A percentile compares a stretch with the other conserved stretches of the same genome.
These are phyloP conservation scores for Frankliniella fusca DNA, from an alignment of 2,888 invertebrate species.

Conservation along the genomic window DNA sequence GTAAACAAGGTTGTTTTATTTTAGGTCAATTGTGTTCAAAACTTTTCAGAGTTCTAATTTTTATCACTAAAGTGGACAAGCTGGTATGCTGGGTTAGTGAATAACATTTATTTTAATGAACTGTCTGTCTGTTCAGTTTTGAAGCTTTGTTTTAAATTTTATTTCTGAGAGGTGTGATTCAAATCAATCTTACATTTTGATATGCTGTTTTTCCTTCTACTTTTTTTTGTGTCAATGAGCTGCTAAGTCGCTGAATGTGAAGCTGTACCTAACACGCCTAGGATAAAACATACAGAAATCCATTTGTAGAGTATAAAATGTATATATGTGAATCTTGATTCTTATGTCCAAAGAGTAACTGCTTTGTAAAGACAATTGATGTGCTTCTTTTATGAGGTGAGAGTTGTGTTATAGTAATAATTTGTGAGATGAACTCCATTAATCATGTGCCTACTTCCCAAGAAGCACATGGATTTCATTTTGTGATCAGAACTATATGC, in stretches of 20 bases:
- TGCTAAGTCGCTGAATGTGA: no score
- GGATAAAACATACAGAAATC: no score
- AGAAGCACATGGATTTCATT: constrained; percentile 9
- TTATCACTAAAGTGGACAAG: neutral
- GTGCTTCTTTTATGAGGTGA: neutral
- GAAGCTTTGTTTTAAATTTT: no score
- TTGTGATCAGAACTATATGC: constrained; percentile 5
- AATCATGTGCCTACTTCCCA: neutral
- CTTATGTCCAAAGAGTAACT: constrained; percentile 23
- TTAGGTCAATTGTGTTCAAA: no score
- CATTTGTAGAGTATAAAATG: neutral
- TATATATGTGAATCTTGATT: constrained; percentile 12
- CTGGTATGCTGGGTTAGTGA: no score
- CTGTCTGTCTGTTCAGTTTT: neutral
- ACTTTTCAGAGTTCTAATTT: no score
- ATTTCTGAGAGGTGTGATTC: no score
- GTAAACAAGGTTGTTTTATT: neutral
- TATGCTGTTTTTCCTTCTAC: no score
- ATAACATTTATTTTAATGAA: no score
- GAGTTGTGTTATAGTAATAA: neutral
- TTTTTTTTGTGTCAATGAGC: no score
- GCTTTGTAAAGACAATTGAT: neutral
- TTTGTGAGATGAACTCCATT: neutral
- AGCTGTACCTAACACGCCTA: no score
- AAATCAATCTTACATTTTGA: no score